Evolutionary conservation across 2,113 vertebrate genomes (phyloP), one percentile per base, ranked within the genome.

Genomic region (Ornithorhynchus anatinus): DNA sequence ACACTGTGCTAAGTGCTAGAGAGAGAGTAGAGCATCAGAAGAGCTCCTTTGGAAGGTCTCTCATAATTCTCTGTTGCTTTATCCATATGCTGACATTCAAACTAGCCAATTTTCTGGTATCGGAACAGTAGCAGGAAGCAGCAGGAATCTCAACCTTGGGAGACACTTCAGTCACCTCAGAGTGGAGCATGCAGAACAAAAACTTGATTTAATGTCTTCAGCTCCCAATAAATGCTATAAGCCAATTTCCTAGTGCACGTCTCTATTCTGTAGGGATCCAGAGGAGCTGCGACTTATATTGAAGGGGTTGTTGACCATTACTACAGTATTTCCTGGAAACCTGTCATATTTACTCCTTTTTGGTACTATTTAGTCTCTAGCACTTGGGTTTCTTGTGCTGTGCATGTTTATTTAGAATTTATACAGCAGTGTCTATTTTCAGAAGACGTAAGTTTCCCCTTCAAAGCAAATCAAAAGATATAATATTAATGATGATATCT

Each of bases 331-430:
- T 53, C 17, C 25, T 31, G 7, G 10, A 25, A 42, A 56, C n/a
- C 1, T 22, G 36, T 17, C 12, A 43, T 2, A 9, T 50, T 64
- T 60, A 70, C 9, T 52, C 23, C 45, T 13, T 38, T 47, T 8
- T 12, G 56, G 8, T 47, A 59, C 67, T 57, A 60, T 17, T 52
- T 72, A 3, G 58, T 54, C n/a, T 75, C 7, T 47, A 77, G 50
- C 59, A 77, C 25, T 62, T 56, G 62, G 48, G 3, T n/a, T 27
- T 7, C 7, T 43, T 48, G 4, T 36, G 15, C 31, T 63, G 5
- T 32, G 12, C 43, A 63, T 58, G 57, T 5, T 35, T 36, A 72
- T 31, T 71, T 57, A 59, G 8, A 17, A 61, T 57, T 77, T 68
- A 33, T 1, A 10, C 50, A 3, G 8, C 29, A 8, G 3, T 72